phyloP scores from a whole-genome alignment of 2,113 vertebrate genomes.

The Struthio camelus region DNA sequence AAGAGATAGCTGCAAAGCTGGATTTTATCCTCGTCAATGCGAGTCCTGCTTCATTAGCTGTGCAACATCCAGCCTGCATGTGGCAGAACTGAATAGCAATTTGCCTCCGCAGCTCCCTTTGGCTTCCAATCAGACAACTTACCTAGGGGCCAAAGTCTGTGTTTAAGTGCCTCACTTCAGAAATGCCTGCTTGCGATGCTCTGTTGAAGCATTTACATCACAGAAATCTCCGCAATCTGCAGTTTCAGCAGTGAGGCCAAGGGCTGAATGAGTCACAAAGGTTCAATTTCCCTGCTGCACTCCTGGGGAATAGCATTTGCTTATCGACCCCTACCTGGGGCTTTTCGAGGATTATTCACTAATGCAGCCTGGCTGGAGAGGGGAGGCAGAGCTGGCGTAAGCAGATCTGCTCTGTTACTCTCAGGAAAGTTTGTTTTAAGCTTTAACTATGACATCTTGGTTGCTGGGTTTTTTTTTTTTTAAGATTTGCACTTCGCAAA shows the following conservation, averaged over 20 bases:
- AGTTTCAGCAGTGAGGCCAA: not conserved
- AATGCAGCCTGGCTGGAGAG: not conserved
- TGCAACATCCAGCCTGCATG: not conserved
- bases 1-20: accelerated
- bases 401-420: not conserved
- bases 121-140: conserved; percentile 38
- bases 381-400: not conserved
- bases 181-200: not conserved
- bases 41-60: not conserved
- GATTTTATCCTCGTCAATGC: not conserved
- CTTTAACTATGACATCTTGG: not conserved
- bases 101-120: not conserved
- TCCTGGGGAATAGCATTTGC: conserved; percentile 34
- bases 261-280: conserved; percentile 40
- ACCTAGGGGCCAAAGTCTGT: not conserved
- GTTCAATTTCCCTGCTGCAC: not conserved
- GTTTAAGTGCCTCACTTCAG: conserved; percentile 1
- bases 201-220: conserved; percentile 14
- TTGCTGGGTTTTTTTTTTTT: no score
- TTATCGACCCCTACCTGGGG: conserved; percentile 4
- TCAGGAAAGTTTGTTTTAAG: not conserved
- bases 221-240: conserved; percentile 11
- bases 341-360: conserved; percentile 18
- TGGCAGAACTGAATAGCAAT: not conserved
- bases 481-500: not conserved